Evolutionary conservation across 2,113 vertebrate genomes (phyloP).

Genomic region (sheep (Ovis aries)): ARS-UI_Ramb_v3.0 NC_056060.1:72062501-72063000

Average conservation of each 20-base stretch:
- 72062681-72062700: conserved; percentile 76
- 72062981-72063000: conserved; percentile 26
- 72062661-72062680: conserved; percentile 76
- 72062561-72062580: conserved; percentile 44
- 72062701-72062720: conserved; percentile 78
- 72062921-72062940: conserved; percentile 63
- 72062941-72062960: conserved; percentile 45
- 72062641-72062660: not conserved
- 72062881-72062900: conserved; percentile 65
- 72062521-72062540: not conserved
- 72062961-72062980: conserved; percentile 19
- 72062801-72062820: conserved; percentile 76
- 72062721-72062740: conserved; percentile 73
- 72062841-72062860: conserved; percentile 72
- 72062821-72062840: conserved; percentile 66
- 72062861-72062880: conserved; percentile 73
- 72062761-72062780: conserved; percentile 77
- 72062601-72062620: conserved; percentile 67
- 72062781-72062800: conserved; percentile 61
- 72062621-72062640: conserved; percentile 71
- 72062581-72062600: conserved; percentile 65
- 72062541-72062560: conserved; percentile 1
- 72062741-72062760: conserved; percentile 45
- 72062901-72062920: conserved; percentile 67
- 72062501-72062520: conserved; percentile 12